phyloP scores from a whole-genome alignment of 2,888 invertebrate species.

The Rutpela maculata region DNA sequence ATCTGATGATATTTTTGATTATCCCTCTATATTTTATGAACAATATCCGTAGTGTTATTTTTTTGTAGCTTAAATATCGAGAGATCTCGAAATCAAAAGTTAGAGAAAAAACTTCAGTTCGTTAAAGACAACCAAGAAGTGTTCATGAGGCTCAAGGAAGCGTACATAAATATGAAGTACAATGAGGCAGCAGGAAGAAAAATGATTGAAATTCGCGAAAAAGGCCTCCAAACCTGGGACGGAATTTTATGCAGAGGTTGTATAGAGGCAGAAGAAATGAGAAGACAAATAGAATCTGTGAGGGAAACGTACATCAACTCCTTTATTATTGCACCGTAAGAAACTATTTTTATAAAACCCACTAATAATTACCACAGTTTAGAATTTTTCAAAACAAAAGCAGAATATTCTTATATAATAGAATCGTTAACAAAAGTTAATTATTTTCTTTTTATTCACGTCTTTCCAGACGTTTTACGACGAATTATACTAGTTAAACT shows the following conservation, averaged over 20 bases:
- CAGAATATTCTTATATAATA: too few relatives aligned
- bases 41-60: neutral
- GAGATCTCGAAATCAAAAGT: conserved; percentile 59
- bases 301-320: conserved; percentile 57
- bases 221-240: conserved; percentile 66
- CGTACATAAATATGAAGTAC: conserved; percentile 68
- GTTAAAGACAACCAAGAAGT: conserved; percentile 68
- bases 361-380: too few relatives aligned
- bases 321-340: conserved; percentile 59
- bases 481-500: too few relatives aligned
- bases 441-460: too few relatives aligned
- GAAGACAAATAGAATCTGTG: conserved; percentile 59
- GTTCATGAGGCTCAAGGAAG: conserved; percentile 67
- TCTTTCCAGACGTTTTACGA: too few relatives aligned
- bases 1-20: too few relatives aligned
- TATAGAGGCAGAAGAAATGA: conserved; percentile 61
- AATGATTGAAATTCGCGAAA: conserved; percentile 67
- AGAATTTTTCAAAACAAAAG: too few relatives aligned
- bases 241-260: conserved; percentile 64
- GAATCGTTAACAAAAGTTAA: too few relatives aligned
- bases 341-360: conserved; percentile 1
- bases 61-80: conserved; percentile 62
- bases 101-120: conserved; percentile 67
- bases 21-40: too few relatives aligned
- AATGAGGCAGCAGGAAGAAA: conserved; percentile 65